Base-by-base conservation (phyloP, 2,888 invertebrate genomes). In the Ganaspis brasiliensis region DNA sequence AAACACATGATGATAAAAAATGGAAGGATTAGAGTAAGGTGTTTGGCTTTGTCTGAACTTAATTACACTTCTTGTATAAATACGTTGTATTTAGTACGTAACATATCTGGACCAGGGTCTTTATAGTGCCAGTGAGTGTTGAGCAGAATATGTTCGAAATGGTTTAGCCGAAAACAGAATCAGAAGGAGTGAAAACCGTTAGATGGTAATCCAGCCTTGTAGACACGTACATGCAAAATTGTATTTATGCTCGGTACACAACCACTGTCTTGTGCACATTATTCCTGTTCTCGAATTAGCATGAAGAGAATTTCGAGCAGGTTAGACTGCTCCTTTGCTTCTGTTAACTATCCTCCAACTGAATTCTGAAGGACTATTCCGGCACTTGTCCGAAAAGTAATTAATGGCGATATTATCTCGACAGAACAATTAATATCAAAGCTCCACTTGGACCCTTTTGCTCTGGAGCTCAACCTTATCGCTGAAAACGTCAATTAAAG, bases 381-480 rank as follows among this genome's bases (percentile, higher is more conserved):
- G 21, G 24, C 63, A 67, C 40, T 67, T 19, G 40, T 45, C 45
- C 63, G 63, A 67, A 24, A 67, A 67, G 40, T 67, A 40, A 67
- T 67, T 67, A 67, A 40, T 59, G 59, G 59, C n/a, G 31, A 16
- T 59, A 31, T 59, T 59, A 59, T 59, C 59, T 59, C n/a, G 40
- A 67, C 40, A 67, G 63, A 24, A 67, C 63, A 67, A 67, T 67
- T 67, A 67, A 67, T 67, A 67, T 40, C 45, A 45, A 67, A 67
- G 40, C 14, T 19, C 40, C 63, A 67, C 45, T 67, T 67, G n/a
- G n/a, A 63, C 35, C 24, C 63, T 67, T 67, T 67, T n/a, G n/a
- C 63, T 67, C n/a, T 37, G 10, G 14, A 21, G 63, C 24, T 67
- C 40, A n/a, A 67, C 21, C 63, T 67, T 67, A 67, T 67, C 63